These are phyloP conservation scores for Drosophila phalerata DNA, from an alignment of 2,888 invertebrate genomes.

Conservation along the genomic window DNA sequence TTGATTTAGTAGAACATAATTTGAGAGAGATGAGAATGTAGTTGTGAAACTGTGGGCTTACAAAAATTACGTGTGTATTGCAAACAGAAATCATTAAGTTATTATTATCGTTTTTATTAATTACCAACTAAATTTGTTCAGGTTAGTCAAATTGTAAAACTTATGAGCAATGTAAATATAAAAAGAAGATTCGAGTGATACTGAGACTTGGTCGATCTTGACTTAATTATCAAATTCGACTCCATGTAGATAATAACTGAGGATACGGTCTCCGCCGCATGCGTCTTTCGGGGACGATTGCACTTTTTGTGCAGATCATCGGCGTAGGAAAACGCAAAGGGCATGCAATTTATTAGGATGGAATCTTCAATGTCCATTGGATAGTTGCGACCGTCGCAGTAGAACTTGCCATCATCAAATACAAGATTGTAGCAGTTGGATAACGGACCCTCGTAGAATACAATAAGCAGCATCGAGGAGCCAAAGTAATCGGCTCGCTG, in stretches of 20 bases:
- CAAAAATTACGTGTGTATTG: neutral
- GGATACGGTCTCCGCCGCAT: conserved; percentile 36
- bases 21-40: neutral
- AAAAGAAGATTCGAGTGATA: conserved; percentile 20
- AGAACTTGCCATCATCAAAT: conserved; percentile 40
- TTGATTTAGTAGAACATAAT: neutral
- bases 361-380: conserved; percentile 12
- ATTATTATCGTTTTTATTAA: conserved; percentile 1
- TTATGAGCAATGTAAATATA: conserved; percentile 30
- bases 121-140: conserved; percentile 28
- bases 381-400: conserved; percentile 58
- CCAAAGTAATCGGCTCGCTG: conserved; percentile 52
- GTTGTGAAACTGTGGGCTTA: neutral
- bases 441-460: conserved; percentile 63
- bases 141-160: conserved; percentile 9
- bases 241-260: conserved; percentile 67
- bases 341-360: conserved; percentile 44
- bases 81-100: neutral
- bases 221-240: conserved; percentile 29
- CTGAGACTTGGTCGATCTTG: conserved; percentile 19
- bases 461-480: conserved; percentile 48
- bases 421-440: conserved; percentile 56
- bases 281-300: neutral
- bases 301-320: conserved; percentile 46
- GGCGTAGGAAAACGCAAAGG: conserved; percentile 52